These are phyloP conservation scores for Brachionus angularis DNA, from an alignment of 1,140 invertebrate genomes.

Conservation along the genomic window DNA sequence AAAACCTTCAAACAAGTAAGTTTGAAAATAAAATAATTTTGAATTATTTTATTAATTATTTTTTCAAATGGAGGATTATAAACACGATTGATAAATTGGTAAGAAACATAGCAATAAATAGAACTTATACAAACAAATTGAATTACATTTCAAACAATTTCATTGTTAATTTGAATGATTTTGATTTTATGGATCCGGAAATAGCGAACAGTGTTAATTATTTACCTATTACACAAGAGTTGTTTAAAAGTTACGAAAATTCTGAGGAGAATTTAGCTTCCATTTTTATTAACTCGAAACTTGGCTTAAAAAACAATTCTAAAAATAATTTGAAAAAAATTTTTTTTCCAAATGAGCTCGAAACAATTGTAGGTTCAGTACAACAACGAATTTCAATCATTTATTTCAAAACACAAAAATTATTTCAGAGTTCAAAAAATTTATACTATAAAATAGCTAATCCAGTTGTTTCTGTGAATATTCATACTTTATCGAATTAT, in stretches of 20 bases:
- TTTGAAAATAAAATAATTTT: too few species aligned
- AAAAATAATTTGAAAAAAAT: neutral
- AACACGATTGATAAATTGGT: neutral
- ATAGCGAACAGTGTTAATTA: constrained; percentile 6
- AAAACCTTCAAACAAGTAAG: neutral
- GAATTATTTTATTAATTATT: neutral
- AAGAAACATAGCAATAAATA: neutral
- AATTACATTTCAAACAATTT: neutral
- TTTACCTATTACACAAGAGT: constrained; percentile 24
- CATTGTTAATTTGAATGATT: neutral
- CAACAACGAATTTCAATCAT: constrained; percentile 7
- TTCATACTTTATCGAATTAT: neutral
- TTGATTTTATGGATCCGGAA: neutral
- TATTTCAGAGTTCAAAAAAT: constrained; percentile 2
- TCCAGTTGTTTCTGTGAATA: neutral
- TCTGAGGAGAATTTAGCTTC: neutral
- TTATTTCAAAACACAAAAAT: constrained; percentile 25
- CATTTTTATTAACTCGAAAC: neutral
- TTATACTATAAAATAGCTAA: neutral
- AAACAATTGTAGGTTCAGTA: neutral
- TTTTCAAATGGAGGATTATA: neutral
- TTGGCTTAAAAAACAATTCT: neutral
- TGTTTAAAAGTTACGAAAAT: constrained; percentile 17
- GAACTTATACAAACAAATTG: neutral
- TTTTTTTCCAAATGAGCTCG: constrained; percentile 5